Percentiles rank a stretch among this genome's conserved stretches.
Evolutionary conservation across 2,113 vertebrate species (phyloP).

Genomic region (Pimephales promelas): DNA sequence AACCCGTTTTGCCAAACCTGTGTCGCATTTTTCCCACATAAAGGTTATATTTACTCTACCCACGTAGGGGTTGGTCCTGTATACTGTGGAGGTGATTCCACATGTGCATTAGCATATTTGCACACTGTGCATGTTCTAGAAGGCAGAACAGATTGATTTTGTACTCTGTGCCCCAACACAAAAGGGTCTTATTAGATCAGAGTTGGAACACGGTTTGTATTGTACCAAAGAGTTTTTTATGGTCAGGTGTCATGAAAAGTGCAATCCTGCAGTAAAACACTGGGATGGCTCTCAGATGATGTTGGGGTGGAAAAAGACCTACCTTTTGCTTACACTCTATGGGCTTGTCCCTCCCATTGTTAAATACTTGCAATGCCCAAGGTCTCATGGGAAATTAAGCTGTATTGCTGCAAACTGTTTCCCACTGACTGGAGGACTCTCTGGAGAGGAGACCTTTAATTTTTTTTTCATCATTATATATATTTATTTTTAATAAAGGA

Average conservation of each 20-base stretch:
- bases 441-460: conserved; percentile 70
- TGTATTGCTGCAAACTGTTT: conserved; percentile 76
- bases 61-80: background rate
- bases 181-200: conserved; percentile 20
- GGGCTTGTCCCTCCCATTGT: conserved; percentile 4
- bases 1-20: background rate
- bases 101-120: conserved; percentile 10
- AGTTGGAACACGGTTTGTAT: conserved; percentile 17
- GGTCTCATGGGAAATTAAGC: conserved; percentile 80
- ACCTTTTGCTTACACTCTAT: conserved; percentile 31
- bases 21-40: conserved; percentile 12
- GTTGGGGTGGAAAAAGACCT: conserved; percentile 2
- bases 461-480: conserved; percentile 59
- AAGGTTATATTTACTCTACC: conserved; percentile 12
- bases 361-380: conserved; percentile 20
- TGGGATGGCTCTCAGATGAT: conserved; percentile 23
- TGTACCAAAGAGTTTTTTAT: conserved; percentile 15
- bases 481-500: conserved; percentile 73
- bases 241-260: conserved; percentile 26
- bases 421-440: conserved; percentile 68
- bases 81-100: conserved; percentile 6
- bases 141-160: conserved; percentile 32
- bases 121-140: conserved; percentile 19
- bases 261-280: conserved; percentile 36
- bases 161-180: background rate